Evolutionary conservation across 2,888 invertebrate genomes (phyloP).

Genomic region (Hedychridium roseum): DNA sequence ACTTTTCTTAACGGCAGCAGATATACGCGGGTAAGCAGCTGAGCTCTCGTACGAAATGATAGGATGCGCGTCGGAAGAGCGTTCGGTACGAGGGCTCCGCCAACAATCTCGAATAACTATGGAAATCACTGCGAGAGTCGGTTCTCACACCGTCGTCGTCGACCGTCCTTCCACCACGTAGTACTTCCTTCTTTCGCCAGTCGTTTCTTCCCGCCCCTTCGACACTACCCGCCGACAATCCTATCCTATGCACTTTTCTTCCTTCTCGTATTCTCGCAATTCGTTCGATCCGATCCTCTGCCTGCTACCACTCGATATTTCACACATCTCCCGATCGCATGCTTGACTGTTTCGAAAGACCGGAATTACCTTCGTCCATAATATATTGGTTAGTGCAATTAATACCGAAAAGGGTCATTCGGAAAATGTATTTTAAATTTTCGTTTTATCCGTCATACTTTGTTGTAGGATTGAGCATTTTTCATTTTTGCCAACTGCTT

Average conservation of each 20-base stretch:
- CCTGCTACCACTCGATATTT: constrained; percentile 3
- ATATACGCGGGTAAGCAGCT: constrained; percentile 25
- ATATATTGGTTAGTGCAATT: too few species aligned
- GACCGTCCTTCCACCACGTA: not conserved
- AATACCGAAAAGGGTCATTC: too few species aligned
- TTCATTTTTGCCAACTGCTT: too few species aligned
- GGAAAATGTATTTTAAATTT: too few species aligned
- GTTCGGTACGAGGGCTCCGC: constrained; percentile 30
- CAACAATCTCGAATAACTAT: constrained; percentile 56
- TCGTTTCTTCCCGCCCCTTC: constrained; percentile 31
- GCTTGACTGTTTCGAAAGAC: too few species aligned
- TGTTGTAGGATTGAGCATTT: too few species aligned
- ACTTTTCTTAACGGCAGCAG: constrained; percentile 18
- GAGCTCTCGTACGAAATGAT: constrained; percentile 40
- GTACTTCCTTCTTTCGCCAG: constrained; percentile 33
- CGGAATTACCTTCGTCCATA: too few species aligned
- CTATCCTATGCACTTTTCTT: not conserved
- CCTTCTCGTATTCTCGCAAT: too few species aligned
- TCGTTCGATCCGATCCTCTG: too few species aligned
- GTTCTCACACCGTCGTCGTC: constrained; percentile 53
- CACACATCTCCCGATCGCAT: not conserved
- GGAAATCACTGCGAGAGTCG: constrained; percentile 53
- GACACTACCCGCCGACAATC: constrained; percentile 17
- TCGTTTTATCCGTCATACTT: too few species aligned
- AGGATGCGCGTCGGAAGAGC: constrained; percentile 41